phyloP scores from a whole-genome alignment of 2,113 vertebrate species.

The Marmota monax region DNA sequence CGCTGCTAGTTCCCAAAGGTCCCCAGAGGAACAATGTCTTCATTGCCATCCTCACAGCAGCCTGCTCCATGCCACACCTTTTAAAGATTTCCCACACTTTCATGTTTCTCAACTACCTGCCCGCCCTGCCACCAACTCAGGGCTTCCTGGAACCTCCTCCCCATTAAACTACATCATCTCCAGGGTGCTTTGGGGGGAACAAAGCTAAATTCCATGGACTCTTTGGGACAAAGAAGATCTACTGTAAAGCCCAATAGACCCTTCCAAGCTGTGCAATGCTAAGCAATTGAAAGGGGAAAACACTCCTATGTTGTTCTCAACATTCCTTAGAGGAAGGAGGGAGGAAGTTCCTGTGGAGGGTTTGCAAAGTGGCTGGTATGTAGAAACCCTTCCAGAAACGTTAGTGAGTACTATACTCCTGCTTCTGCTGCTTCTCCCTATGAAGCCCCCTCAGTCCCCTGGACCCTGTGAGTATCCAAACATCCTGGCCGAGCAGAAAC shows the following conservation, averaged over 20 bases:
- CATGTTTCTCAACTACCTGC: background rate
- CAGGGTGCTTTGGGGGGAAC: background rate
- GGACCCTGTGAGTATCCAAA: background rate
- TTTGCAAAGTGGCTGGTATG: background rate
- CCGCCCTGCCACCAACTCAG: background rate
- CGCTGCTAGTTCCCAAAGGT: background rate
- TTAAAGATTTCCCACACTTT: background rate
- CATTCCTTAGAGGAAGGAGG: background rate
- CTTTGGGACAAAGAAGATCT: background rate
- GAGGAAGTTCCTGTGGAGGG: background rate
- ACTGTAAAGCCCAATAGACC: background rate
- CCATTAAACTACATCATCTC: background rate
- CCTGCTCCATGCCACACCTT: background rate
- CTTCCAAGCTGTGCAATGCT: background rate
- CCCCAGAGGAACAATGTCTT: background rate
- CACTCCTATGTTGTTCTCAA: background rate
- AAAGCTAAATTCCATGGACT: background rate
- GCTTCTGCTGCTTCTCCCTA: background rate
- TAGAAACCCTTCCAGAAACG: background rate
- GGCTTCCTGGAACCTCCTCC: background rate
- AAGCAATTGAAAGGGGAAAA: background rate
- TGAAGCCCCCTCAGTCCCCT: background rate
- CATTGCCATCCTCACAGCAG: background rate
- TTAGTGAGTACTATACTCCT: background rate
- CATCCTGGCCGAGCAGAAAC: background rate